These are phyloP conservation scores for Hypocryptadius cinnamomeus DNA, from an alignment of 2,113 vertebrate species.

Conservation along the genomic window DNA sequence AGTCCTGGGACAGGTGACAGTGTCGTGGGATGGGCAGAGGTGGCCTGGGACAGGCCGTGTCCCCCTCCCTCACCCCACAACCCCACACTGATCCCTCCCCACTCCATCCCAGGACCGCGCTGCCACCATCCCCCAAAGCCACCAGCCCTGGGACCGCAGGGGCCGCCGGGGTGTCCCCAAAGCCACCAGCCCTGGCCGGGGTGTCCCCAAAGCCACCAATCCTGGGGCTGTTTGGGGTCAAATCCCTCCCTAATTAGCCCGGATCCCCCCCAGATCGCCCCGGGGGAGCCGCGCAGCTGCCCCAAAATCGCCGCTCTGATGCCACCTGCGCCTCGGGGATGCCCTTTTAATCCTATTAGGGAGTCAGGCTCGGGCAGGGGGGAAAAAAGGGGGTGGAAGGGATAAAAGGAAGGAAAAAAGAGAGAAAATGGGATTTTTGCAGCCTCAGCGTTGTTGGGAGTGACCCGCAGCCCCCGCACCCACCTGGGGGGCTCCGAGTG, in stretches of 20 bases:
- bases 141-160: too few species aligned
- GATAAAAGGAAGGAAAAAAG: not conserved
- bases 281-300: not conserved
- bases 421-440: not conserved
- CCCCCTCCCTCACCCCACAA: not conserved
- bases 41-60: not conserved
- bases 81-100: fast-evolving
- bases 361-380: not conserved
- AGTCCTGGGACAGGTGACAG: too few species aligned
- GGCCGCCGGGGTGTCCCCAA: too few species aligned
- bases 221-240: not conserved
- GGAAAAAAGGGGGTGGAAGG: not conserved
- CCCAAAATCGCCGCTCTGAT: not conserved
- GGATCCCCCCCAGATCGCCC: not conserved
- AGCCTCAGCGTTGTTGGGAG: not conserved
- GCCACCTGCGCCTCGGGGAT: not conserved
- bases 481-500: not conserved
- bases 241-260: not conserved
- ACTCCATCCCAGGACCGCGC: too few species aligned
- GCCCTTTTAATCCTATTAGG: slow-evolving; percentile 55
- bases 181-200: not conserved
- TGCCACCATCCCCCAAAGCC: not conserved
- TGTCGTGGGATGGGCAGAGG: fast-evolving
- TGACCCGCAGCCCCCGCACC: not conserved
- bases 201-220: not conserved